Conservation (phyloP, 30 jellyfish, hydroid and myxozoan genomes). For the Aurelia sp. region DNA sequence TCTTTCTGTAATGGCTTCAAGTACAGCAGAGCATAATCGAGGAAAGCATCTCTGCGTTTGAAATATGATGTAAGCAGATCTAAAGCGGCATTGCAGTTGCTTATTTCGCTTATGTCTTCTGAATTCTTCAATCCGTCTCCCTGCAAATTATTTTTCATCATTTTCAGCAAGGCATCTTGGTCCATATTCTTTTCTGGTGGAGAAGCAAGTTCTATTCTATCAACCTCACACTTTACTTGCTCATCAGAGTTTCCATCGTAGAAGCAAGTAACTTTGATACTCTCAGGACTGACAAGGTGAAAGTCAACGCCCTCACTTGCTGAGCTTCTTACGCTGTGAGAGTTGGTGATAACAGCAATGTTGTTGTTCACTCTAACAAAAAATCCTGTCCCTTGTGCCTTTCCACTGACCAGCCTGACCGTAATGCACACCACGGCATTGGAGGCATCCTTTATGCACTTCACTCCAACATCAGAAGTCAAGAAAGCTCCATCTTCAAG, state of each 20-base stretch:
- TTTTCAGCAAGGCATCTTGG: background rate
- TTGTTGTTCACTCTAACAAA: no score
- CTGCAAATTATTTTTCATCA: background rate
- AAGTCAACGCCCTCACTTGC: no score
- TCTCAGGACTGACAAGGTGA: no score
- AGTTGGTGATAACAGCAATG: no score
- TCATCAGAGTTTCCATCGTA: background rate
- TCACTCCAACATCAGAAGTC: background rate
- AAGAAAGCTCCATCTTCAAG: background rate
- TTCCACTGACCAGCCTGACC: no score
- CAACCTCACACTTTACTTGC: background rate
- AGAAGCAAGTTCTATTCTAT: conserved; percentile 1
- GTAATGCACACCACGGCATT: no score
- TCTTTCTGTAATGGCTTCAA: conserved; percentile 14
- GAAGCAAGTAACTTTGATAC: background rate
- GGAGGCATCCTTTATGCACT: background rate
- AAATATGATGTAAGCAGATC: conserved; percentile 3
- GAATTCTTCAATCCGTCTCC: conserved; percentile 8
- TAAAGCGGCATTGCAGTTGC: background rate
- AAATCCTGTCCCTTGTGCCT: no score
- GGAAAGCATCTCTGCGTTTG: conserved; percentile 13
- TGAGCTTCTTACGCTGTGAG: no score
- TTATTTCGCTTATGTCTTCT: background rate
- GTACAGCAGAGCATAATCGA: conserved; percentile 2
- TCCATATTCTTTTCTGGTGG: conserved; percentile 10